Percentiles rank a stretch among this genome's conserved stretches.
phyloP scores from a whole-genome alignment of 1,140 invertebrate genomes.

The Copidosoma floridanum region DNA sequence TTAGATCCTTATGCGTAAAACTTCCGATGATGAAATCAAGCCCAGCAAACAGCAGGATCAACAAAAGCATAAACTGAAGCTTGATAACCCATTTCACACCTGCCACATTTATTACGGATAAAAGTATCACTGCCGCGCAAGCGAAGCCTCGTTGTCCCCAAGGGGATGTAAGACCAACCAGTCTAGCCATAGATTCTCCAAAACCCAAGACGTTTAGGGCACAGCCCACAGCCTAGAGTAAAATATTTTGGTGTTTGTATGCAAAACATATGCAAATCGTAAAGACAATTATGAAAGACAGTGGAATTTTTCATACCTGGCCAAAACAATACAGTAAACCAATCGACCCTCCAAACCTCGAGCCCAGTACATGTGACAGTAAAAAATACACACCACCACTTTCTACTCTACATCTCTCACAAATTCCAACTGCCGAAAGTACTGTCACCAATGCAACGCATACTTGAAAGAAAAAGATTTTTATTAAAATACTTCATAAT shows the following conservation, averaged over 20 bases:
- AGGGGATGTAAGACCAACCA: slow-evolving; percentile 71
- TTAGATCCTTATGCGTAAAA: slow-evolving; percentile 68
- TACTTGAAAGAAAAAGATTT: slow-evolving; percentile 56
- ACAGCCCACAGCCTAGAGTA: slow-evolving; percentile 85
- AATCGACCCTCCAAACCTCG: slow-evolving; percentile 85
- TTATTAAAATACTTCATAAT: neutral
- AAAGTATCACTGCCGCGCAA: slow-evolving; percentile 74
- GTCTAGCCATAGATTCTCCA: slow-evolving; percentile 88
- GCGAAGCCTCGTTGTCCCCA: slow-evolving; percentile 82
- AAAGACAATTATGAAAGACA: neutral
- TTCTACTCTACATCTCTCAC: slow-evolving; percentile 89
- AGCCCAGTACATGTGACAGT: slow-evolving; percentile 89
- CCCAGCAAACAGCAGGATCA: slow-evolving; percentile 81
- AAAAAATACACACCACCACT: slow-evolving; percentile 96
- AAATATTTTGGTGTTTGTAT: slow-evolving; percentile 11
- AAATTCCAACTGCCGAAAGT: slow-evolving; percentile 92
- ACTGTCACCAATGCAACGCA: slow-evolving; percentile 86
- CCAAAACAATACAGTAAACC: slow-evolving; percentile 95
- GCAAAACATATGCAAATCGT: neutral
- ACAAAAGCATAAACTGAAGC: slow-evolving; percentile 80
- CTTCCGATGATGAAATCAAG: slow-evolving; percentile 88
- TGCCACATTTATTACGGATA: slow-evolving; percentile 85
- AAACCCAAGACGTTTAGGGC: slow-evolving; percentile 91
- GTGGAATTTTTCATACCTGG: slow-evolving; percentile 62
- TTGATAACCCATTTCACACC: slow-evolving; percentile 94